phyloP scores from a whole-genome alignment of 2,113 vertebrate species.

The Nycticryphes semicollaris region DNA sequence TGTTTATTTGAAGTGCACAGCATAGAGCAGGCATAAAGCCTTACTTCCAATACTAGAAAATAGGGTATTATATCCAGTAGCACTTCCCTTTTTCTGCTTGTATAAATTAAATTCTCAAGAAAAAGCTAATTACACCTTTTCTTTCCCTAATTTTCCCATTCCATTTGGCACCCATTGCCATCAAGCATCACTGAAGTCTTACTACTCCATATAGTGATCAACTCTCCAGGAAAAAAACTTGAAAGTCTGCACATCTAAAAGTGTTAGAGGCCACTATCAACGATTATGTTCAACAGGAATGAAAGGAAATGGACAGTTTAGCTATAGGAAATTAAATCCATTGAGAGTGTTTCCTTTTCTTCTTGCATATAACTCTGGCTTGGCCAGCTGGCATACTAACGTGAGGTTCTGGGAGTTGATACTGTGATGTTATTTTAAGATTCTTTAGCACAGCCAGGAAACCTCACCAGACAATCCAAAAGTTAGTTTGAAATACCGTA shows the following conservation, averaged over 20 bases:
- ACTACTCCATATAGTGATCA: not conserved
- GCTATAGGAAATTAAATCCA: slow-evolving; percentile 73
- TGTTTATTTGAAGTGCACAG: not conserved
- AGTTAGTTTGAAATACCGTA: slow-evolving; percentile 63
- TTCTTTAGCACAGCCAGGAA: slow-evolving; percentile 73
- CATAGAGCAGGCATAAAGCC: not conserved
- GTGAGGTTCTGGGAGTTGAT: slow-evolving; percentile 72
- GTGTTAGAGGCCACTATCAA: slow-evolving; percentile 40
- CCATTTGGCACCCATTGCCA: not conserved
- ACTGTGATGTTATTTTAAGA: slow-evolving; percentile 76
- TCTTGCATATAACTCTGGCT: slow-evolving; percentile 26
- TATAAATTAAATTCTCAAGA: not conserved
- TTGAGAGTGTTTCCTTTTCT: slow-evolving; percentile 67
- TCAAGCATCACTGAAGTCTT: not conserved
- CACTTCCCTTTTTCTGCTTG: not conserved
- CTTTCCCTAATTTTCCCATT: not conserved
- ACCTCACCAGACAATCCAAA: slow-evolving; percentile 70
- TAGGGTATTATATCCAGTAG: not conserved
- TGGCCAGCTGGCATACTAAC: slow-evolving; percentile 66
- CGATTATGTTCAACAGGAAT: slow-evolving; percentile 18
- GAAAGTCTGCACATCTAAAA: not conserved
- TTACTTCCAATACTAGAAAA: not conserved
- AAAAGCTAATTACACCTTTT: not conserved
- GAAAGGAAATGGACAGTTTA: slow-evolving; percentile 70
- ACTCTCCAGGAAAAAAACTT: slow-evolving; percentile 1